Evolutionary conservation across 2,113 vertebrate species (phyloP).

Genomic region (Lophura nycthemera): DNA sequence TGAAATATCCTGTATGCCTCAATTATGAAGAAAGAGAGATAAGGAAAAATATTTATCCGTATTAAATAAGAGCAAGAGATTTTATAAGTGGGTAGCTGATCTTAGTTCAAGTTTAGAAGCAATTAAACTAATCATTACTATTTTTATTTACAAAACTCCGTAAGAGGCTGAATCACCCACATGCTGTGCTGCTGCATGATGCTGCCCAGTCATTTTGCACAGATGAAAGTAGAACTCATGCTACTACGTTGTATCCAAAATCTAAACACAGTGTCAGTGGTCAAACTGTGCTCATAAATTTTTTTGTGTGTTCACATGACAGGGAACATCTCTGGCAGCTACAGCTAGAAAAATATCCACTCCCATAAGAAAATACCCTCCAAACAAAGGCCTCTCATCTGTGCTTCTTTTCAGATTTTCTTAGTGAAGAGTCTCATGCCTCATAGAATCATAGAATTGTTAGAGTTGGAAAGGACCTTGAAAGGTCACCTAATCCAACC

Average conservation of each 20-base stretch:
- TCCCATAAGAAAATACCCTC: background rate
- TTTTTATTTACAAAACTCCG: background rate
- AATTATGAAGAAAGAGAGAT: background rate
- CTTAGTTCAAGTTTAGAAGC: background rate
- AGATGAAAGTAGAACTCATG: background rate
- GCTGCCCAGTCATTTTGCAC: background rate
- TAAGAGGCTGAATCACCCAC: background rate
- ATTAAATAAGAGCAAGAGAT: background rate
- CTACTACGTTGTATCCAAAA: background rate
- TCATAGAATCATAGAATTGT: too few relatives aligned
- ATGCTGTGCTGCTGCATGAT: background rate
- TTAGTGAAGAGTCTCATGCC: background rate
- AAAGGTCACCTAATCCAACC: too few relatives aligned
- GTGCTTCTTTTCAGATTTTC: background rate
- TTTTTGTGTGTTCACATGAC: background rate
- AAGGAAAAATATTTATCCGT: background rate
- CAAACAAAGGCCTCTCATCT: background rate
- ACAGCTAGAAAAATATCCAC: background rate
- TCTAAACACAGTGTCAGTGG: background rate
- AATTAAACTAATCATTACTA: background rate
- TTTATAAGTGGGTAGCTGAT: background rate
- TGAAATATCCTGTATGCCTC: background rate
- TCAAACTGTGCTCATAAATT: background rate
- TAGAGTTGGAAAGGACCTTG: too few relatives aligned
- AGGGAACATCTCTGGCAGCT: background rate